Percentiles rank a stretch among this genome's conserved stretches.
Evolutionary conservation across 2,888 invertebrate genomes (phyloP).

Genomic region (Congeria kusceri): DNA sequence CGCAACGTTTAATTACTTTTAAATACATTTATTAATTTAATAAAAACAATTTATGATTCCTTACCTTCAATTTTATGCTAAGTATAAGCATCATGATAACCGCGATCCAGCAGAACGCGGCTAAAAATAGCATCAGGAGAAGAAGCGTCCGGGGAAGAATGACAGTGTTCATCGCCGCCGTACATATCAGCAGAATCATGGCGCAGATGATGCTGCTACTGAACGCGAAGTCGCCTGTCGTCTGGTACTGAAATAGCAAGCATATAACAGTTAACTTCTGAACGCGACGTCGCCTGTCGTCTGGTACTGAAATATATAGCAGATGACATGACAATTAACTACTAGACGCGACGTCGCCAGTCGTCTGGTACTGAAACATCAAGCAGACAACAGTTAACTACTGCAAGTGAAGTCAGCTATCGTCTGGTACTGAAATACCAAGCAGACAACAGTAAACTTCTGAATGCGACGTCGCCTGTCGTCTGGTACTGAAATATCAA

Average conservation of each 20-base stretch:
- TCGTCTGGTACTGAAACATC: constrained; percentile 91
- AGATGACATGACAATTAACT: too few species aligned
- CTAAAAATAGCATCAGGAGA: constrained; percentile 93
- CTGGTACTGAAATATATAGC: constrained; percentile 90
- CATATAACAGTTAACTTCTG: constrained; percentile 84
- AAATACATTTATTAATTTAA: neutral
- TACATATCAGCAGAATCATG: constrained; percentile 90
- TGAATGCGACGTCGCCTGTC: too few species aligned
- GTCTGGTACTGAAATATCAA: too few species aligned
- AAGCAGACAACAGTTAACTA: constrained; percentile 5
- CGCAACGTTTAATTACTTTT: too few species aligned
- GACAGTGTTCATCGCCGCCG: constrained; percentile 92
- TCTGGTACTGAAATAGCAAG: constrained; percentile 90
- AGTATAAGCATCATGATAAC: constrained; percentile 93
- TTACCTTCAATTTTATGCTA: constrained; percentile 90
- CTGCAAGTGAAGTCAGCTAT: too few species aligned
- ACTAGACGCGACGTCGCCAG: constrained; percentile 94
- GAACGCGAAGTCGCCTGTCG: constrained; percentile 94
- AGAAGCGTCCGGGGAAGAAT: constrained; percentile 94
- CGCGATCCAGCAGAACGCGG: constrained; percentile 96
- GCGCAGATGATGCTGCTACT: constrained; percentile 91
- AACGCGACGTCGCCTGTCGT: constrained; percentile 94
- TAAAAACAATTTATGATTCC: too few species aligned
- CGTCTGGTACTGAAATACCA: too few species aligned
- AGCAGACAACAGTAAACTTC: too few species aligned